Evolutionary conservation across 64 coral and sea anemone species (phyloP).

Genomic region (Exaiptasia diaphana): DNA sequence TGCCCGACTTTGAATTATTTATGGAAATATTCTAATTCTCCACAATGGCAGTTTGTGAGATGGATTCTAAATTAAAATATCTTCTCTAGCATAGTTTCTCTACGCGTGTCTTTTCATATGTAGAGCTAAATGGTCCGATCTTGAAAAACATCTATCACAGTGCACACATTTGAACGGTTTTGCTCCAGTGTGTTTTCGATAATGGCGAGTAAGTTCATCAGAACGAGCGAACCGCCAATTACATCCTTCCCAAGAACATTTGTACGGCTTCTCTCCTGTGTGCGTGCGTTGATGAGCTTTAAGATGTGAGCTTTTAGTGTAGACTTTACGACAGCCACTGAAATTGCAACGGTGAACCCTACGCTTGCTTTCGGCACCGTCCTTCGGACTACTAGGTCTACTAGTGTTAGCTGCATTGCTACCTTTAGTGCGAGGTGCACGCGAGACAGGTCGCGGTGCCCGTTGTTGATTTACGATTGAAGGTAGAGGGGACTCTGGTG

Average conservation of each 20-base stretch:
- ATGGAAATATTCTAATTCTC: conserved; percentile 90
- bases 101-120: conserved; percentile 92
- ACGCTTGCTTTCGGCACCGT: conserved; percentile 88
- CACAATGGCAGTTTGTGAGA: conserved; percentile 69
- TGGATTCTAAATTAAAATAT: conserved; percentile 75
- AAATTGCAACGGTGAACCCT: conserved; percentile 94
- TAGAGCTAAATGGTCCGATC: conserved; percentile 87
- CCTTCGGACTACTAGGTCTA: conserved; percentile 67
- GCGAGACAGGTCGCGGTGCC: conserved; percentile 53
- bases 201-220: conserved; percentile 94
- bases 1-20: conserved; percentile 70
- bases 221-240: conserved; percentile 99
- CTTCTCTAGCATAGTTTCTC: conserved; percentile 40
- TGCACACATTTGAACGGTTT: conserved; percentile 96
- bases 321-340: conserved; percentile 97
- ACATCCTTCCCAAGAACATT: conserved; percentile 98
- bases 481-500: conserved; percentile 77
- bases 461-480: conserved; percentile 67
- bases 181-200: conserved; percentile 91
- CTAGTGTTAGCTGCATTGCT: conserved; percentile 34
- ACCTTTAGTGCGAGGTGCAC: conserved; percentile 68
- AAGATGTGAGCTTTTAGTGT: conserved; percentile 98
- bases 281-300: conserved; percentile 99
- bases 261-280: conserved; percentile 97
- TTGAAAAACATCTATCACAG: conserved; percentile 89